Evolutionary conservation across 2,113 vertebrate genomes (phyloP).

Genomic region (Heteronetta atricapilla): DNA sequence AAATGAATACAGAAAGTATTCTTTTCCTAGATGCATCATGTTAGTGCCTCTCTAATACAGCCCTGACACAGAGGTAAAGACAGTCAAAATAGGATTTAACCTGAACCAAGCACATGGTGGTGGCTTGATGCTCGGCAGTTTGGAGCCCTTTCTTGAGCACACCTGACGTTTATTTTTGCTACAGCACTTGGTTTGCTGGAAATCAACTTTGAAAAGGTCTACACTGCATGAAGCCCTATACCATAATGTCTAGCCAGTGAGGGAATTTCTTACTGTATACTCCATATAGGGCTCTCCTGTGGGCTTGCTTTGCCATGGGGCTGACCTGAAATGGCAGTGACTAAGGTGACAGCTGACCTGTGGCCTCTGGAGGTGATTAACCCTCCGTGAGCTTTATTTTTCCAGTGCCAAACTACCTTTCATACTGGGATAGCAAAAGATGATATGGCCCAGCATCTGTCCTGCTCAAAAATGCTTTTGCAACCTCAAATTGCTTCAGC

Average conservation of each 20-base stretch:
- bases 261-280: not conserved
- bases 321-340: not conserved
- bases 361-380: not conserved
- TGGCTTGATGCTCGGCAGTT: not conserved
- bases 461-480: not conserved
- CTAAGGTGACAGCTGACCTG: not conserved
- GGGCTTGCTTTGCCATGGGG: not conserved
- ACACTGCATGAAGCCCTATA: not conserved
- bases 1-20: not conserved
- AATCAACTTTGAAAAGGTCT: not conserved
- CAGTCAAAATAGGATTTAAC: not conserved
- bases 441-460: not conserved
- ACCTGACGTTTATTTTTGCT: not conserved
- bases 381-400: not conserved
- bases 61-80: not conserved
- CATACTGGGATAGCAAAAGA: not conserved
- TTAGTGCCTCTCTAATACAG: accelerated
- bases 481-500: not conserved
- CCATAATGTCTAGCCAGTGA: not conserved
- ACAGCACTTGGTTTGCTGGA: not conserved
- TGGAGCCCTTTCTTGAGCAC: not conserved
- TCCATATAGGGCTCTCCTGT: not conserved
- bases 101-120: not conserved
- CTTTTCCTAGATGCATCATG: not conserved
- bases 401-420: not conserved